Evolutionary conservation across 2,113 vertebrate genomes (phyloP).

Genomic region (Barnardius zonarius): DNA sequence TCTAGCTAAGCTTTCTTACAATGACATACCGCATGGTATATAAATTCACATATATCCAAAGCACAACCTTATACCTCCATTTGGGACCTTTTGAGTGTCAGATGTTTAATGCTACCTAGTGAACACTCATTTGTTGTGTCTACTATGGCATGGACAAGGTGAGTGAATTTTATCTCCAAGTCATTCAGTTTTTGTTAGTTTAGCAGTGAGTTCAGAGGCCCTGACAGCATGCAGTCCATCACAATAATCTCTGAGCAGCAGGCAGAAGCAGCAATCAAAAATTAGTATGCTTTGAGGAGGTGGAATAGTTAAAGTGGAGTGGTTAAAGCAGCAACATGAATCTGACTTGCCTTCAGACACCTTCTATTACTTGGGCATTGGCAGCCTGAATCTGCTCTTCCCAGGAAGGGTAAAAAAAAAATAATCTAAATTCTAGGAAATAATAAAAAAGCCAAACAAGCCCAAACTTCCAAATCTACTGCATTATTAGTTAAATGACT

Average conservation of each 20-base stretch:
- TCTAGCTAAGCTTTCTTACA: neutral
- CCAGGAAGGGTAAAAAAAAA: neutral
- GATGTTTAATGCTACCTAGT: neutral
- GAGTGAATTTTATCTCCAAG: neutral
- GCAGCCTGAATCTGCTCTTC: neutral
- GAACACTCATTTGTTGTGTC: neutral
- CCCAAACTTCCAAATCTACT: neutral
- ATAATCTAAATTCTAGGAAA: neutral
- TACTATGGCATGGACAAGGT: neutral
- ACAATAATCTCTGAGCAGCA: neutral
- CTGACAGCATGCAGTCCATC: neutral
- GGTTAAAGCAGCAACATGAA: neutral
- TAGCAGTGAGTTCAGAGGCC: neutral
- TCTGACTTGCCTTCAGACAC: neutral
- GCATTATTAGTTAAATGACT: neutral
- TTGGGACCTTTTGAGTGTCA: neutral
- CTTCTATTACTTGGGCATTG: neutral
- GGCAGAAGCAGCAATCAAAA: neutral
- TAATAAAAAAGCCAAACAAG: neutral
- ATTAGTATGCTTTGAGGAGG: neutral
- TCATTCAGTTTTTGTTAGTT: neutral
- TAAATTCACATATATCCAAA: neutral
- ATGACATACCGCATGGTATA: too few species aligned
- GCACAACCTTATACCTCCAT: neutral
- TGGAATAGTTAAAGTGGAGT: neutral